phyloP scores from a whole-genome alignment of 2,888 invertebrate genomes.

The Cacoxenus indagator region DNA sequence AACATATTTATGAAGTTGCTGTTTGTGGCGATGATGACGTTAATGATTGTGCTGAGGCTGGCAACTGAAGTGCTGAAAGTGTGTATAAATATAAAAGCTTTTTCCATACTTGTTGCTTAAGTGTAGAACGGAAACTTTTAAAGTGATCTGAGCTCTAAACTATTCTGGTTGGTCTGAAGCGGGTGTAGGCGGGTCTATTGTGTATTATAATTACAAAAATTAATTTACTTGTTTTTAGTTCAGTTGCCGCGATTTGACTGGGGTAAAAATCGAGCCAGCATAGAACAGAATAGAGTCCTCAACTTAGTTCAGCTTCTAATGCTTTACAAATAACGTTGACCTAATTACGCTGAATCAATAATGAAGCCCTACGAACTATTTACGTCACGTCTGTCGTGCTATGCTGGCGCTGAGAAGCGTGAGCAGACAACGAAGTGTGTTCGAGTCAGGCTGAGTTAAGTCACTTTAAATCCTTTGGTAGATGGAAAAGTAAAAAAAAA shows the following conservation, averaged over 20 bases:
- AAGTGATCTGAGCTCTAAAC: neutral
- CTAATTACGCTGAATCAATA: neutral
- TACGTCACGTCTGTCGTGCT: neutral
- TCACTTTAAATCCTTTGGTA: neutral
- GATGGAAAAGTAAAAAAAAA: too few relatives aligned
- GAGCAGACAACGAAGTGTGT: neutral
- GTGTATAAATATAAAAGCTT: neutral
- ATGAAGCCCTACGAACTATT: neutral
- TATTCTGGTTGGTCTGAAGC: neutral
- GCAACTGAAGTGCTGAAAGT: neutral
- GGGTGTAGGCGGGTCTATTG: neutral
- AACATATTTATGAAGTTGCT: neutral
- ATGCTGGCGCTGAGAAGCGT: neutral
- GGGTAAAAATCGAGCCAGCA: too few relatives aligned
- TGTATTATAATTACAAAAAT: slow-evolving; percentile 14
- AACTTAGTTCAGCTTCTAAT: too few relatives aligned
- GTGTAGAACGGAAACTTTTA: neutral
- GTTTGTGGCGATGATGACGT: neutral
- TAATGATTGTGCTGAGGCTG: neutral
- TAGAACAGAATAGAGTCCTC: too few relatives aligned
- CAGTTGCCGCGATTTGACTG: too few relatives aligned
- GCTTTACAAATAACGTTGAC: neutral
- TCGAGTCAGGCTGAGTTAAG: neutral
- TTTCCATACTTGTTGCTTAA: neutral
- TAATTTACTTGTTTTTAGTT: neutral